Conservation (phyloP, 2,888 invertebrate genomes). For the Xylophagus ater region DNA sequence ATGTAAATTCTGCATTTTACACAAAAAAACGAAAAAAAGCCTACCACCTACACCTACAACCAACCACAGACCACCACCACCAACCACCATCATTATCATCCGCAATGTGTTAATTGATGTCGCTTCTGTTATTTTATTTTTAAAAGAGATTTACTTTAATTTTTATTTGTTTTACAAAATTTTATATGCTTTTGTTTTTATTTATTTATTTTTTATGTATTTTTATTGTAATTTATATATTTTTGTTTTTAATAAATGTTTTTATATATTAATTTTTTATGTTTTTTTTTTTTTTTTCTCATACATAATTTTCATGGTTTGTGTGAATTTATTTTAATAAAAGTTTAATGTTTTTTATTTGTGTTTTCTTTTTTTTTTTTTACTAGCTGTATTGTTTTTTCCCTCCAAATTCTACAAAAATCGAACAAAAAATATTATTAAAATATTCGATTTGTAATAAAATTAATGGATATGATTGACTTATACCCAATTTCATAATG, state of each 20-base stretch:
- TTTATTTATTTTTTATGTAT: neutral
- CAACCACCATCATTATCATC: neutral
- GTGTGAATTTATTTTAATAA: neutral
- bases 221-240: no score
- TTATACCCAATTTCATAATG: no score
- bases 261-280: neutral
- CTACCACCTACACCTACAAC: no score
- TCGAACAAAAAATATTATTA: no score
- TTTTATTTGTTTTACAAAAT: neutral
- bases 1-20: no score
- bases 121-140: neutral
- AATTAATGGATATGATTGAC: no score
- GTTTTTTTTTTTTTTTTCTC: constrained; percentile 1
- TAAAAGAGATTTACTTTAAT: neutral
- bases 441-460: no score
- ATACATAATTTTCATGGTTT: neutral
- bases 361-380: neutral
- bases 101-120: neutral
- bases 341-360: neutral
- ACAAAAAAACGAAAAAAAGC: no score
- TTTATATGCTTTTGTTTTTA: neutral
- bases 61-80: neutral
- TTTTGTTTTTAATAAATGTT: neutral
- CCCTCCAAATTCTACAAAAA: no score
- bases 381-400: no score